These are phyloP conservation scores for Cinclus cinclus DNA, from an alignment of 2,113 vertebrate genomes.

Conservation along the genomic window DNA sequence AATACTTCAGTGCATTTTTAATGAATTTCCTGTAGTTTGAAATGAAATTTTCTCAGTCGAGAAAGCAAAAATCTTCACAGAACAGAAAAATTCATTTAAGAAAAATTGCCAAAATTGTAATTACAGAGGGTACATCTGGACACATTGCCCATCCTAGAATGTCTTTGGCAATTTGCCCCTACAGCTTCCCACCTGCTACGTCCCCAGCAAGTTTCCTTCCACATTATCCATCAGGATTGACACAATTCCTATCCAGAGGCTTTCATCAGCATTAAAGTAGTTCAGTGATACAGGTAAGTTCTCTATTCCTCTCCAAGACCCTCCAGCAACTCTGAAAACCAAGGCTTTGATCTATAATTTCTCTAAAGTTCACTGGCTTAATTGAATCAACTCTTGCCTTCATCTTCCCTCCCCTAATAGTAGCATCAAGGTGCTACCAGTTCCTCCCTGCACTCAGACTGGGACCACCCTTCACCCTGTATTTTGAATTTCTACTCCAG, in stretches of 20 bases:
- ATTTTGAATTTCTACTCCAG: not conserved
- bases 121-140: not conserved
- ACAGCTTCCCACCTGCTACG: not conserved
- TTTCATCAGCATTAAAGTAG: not conserved
- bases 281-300: not conserved
- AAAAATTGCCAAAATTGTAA: not conserved
- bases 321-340: not conserved
- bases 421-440: not conserved
- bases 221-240: not conserved
- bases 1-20: conserved; percentile 34
- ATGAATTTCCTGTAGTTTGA: not conserved
- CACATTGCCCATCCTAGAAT: not conserved
- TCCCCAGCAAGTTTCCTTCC: not conserved
- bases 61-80: not conserved
- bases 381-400: not conserved
- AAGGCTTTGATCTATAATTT: not conserved
- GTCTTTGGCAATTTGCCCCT: not conserved
- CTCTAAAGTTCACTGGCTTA: not conserved
- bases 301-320: not conserved
- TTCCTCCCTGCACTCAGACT: not conserved
- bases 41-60: not conserved
- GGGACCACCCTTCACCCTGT: not conserved
- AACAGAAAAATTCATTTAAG: not conserved
- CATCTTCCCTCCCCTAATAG: not conserved
- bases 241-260: not conserved